Base-by-base conservation (phyloP, 2,113 vertebrate species). In the Spheniscus mendiculus region DNA sequence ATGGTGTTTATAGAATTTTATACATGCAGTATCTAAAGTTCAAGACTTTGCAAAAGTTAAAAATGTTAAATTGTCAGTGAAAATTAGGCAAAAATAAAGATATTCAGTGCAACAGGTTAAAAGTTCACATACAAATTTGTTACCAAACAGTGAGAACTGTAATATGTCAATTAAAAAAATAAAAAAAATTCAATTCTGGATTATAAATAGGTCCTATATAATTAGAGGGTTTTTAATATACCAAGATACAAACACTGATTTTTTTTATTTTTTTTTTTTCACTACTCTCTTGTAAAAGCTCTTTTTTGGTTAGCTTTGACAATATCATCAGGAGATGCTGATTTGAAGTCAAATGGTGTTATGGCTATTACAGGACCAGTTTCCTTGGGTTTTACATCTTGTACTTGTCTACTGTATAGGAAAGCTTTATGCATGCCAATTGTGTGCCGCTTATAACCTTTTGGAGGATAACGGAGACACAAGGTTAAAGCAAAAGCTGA, bases 311-410 rank as follows among this genome's bases (percentile, higher is more conserved):
- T 99, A 65, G 98, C 98, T 97, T 99, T 99, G 72, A 99, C 99
- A 67, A 99, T 98, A 97, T 99, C 99, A 95, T 99, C 99, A 29
- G 99, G 99, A 90, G 99, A 99, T 36, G 99, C 99, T 14, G 99
- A 99, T 95, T 99, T 98, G 89, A 99, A 99, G 93, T 98, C 91
- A 98, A 99, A 99, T 0, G 99, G 99, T 58, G 96, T 97, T 89
- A 99, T 98, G 76, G 98, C 85, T 61, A 98, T 89, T 27, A 99
- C 81, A 74, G 98, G 98, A 19, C 65, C 79, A 58, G 96, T 91
- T 70, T 99, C 98, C 97, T 98, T 98, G 71, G 97, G 96, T 83
- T 97, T 98, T 83, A 97, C 83, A 6, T 97, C 97, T 94, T 98
- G 95, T 56, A 98, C 98, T 97, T 99, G 98, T 34, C 97, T 98